Evolutionary conservation across 2,888 invertebrate species (phyloP), one percentile per base, ranked within the genome.

Genomic region (Sussaba pulchella): DNA sequence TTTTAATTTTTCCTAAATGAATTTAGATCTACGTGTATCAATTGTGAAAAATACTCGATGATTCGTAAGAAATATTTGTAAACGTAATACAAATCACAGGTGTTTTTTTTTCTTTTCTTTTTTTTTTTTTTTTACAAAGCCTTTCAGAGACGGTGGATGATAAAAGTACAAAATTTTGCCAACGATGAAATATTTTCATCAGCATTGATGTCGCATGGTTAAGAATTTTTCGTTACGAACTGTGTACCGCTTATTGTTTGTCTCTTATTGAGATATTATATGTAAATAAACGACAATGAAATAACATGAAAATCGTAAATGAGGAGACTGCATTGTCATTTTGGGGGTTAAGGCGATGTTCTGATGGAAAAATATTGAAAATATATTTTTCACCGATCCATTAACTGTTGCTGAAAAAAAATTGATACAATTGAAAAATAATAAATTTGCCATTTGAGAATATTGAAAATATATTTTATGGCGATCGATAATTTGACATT

Each of bases 141-240:
- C 70, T 70, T 70, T 57, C 70, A 31, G 70, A 57, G 70, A 70
- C 43, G 57, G 57, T 31, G n/a, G 31, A 43, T 41, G 54, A 36
- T 14, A 52, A 64, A 66, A 66, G 64, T 66, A 74, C 73, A 74
- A 74, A 74, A 74, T n/a, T 66, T 74, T 54, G 54, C 54, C 64
- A 66, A 66, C 64, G 64, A 57, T 43, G 14, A 36, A 26, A 43
- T 54, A n/a, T 57, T 26, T 70, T 70, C 69, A 70, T 70, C 57
- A 43, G 54, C 57, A 54, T 70, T 43, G 31, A 54, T 70, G 45
- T n/a, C 31, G 69, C 69, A 43, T 45, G 43, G 43, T 31, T 45
- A 43, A 54, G 24, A 57, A 26, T 70, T 31, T 54, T 54, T 24
- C 26, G 45, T 57, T 70, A 57, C 21, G 41, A 41, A 41, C 39